phyloP scores from a whole-genome alignment of 2,113 vertebrate species.

The Anhinga anhinga region DNA sequence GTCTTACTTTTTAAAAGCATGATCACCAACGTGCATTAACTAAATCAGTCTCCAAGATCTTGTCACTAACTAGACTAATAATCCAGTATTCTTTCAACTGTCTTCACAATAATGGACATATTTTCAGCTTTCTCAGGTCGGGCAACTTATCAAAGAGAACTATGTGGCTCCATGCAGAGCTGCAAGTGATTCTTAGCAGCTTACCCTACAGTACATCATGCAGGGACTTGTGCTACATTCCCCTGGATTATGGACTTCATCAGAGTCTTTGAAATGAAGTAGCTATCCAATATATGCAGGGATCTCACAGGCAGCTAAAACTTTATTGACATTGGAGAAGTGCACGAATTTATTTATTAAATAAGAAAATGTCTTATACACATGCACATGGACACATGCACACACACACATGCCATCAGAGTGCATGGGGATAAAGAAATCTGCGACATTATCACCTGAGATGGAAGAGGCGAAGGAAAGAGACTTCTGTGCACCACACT shows the following conservation, averaged over 20 bases:
- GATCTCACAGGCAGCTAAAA: slow-evolving; percentile 19
- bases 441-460: slow-evolving; percentile 6
- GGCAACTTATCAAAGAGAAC: slow-evolving; percentile 64
- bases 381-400: not conserved
- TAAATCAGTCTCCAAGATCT: not conserved
- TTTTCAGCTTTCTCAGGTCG: slow-evolving; percentile 62
- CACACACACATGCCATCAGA: not conserved
- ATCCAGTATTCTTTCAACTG: slow-evolving; percentile 17
- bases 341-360: slow-evolving; percentile 34
- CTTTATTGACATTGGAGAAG: slow-evolving; percentile 40
- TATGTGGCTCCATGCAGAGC: slow-evolving; percentile 57
- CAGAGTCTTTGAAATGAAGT: slow-evolving; percentile 64
- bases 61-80: not conserved
- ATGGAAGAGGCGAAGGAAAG: not conserved
- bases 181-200: slow-evolving; percentile 62
- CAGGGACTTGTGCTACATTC: slow-evolving; percentile 53
- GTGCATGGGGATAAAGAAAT: slow-evolving; percentile 29
- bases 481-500: not conserved
- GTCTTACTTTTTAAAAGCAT: not conserved
- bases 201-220: slow-evolving; percentile 34
- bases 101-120: slow-evolving; percentile 53
- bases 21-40: not conserved
- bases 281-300: not conserved
- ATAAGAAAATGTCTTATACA: not conserved
- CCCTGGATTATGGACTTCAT: slow-evolving; percentile 53